Base-by-base conservation (phyloP, 2,113 vertebrate genomes). In the Myotis davidii region DNA sequence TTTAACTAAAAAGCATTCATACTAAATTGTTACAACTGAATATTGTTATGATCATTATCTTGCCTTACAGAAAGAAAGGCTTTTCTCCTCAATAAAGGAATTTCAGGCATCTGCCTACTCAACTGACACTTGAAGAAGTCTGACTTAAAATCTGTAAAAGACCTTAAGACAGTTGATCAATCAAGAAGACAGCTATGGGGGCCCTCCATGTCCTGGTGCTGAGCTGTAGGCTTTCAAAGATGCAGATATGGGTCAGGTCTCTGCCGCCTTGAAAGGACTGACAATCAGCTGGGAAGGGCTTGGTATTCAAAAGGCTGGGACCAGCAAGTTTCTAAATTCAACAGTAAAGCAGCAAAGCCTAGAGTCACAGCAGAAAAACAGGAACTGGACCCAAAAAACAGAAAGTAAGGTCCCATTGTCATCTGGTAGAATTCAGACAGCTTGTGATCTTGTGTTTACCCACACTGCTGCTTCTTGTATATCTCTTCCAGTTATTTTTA, bases 1-100 rank as follows among this genome's bases (percentile, higher is more conserved):
- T 96, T 94, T 94, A 96, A 97, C 85, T 85, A 93, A 85, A 95
- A 97, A 96, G 85, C 82, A 95, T 90, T 96, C 95, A 85, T 37
- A 95, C 90, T 52, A 94, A 97, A 95, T 92, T 94, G 95, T 94
- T 96, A 88, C 88, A 78, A 95, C 61, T 88, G 81, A 94, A 78
- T 88, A 95, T 96, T 97, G 95, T 94, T 95, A 85, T 96, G 81
- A 96, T 97, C 88, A 82, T 83, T 94, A 92, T 56, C 76, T 82
- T 92, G 82, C 73, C 92, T 96, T 95, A 95, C 2, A 17, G 72
- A 96, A 97, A 88, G 79, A 94, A 95, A 95, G 74, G 27, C 84
- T 88, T 87, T 94, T 90, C 67, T 90, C n/a, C 48, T 74, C 81
- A 54, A 29, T 90, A 92, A 95, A 92, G 25, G 72, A 89, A 96